Conservation (phyloP, 2,113 vertebrate genomes). For the Actenoides lindsayi region DNA sequence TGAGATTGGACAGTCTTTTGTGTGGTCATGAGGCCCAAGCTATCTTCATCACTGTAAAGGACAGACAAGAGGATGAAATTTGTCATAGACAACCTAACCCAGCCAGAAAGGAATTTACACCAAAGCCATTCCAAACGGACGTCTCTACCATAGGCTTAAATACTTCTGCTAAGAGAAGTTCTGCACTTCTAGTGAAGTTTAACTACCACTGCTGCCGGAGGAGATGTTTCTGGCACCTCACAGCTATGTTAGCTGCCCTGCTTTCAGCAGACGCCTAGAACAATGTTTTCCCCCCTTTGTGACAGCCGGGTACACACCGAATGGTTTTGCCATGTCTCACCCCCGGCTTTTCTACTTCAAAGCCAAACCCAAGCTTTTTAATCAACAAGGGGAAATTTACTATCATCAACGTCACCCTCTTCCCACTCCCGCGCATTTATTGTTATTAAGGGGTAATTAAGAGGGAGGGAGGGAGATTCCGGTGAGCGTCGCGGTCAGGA, state of each 20-base stretch:
- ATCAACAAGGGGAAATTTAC: background rate
- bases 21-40: background rate
- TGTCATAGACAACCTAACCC: background rate
- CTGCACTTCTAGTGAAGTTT: background rate
- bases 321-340: rapidly evolving
- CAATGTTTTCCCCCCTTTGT: background rate
- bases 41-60: background rate
- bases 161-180: background rate
- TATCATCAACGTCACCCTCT: background rate
- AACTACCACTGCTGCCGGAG: background rate
- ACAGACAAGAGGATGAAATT: background rate
- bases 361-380: background rate
- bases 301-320: background rate
- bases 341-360: background rate
- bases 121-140: background rate
- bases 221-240: background rate
- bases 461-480: rapidly evolving
- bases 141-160: background rate
- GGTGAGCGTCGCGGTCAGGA: rapidly evolving
- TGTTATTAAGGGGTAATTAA: rapidly evolving
- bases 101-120: background rate
- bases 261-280: background rate
- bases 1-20: background rate
- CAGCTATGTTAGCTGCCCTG: background rate
- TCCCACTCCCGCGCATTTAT: background rate